Conservation (phyloP, 2,113 vertebrate genomes). For the Sprattus sprattus region DNA sequence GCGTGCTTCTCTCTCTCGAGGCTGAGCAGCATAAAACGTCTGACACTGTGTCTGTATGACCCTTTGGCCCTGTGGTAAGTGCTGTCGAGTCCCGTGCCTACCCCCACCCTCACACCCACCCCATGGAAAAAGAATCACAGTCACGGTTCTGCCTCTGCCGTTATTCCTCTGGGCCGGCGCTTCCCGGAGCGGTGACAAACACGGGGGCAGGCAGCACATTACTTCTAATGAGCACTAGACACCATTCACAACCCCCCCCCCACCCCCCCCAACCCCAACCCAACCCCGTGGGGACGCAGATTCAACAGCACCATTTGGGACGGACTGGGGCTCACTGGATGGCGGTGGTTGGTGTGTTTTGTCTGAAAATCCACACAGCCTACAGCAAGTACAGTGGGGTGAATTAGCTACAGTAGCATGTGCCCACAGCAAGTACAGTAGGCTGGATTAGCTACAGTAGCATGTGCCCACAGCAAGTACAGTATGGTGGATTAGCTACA, state of each 20-base stretch:
- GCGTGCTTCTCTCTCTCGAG: constrained; percentile 13
- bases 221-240: constrained; percentile 12
- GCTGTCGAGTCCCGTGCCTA: constrained; percentile 9
- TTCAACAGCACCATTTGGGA: constrained; percentile 1
- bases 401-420: too few relatives aligned
- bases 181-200: constrained; percentile 9
- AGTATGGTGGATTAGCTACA: background rate
- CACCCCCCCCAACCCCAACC: background rate
- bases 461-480: background rate
- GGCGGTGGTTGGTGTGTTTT: background rate
- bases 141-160: background rate
- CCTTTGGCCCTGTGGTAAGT: constrained; percentile 29
- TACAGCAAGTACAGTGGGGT: background rate
- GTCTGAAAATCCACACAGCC: background rate
- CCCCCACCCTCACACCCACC: background rate
- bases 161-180: background rate
- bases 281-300: background rate
- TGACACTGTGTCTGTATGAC: constrained; percentile 20
- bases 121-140: background rate
- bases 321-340: background rate
- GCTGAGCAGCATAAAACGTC: constrained; percentile 26
- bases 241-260: background rate
- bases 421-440: background rate
- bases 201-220: background rate
- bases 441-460: background rate